A percentile compares a stretch with the other conserved stretches of the same genome.
Conservation (phyloP, 2,113 vertebrate genomes). For the Poeciliopsis retropinna region DNA sequence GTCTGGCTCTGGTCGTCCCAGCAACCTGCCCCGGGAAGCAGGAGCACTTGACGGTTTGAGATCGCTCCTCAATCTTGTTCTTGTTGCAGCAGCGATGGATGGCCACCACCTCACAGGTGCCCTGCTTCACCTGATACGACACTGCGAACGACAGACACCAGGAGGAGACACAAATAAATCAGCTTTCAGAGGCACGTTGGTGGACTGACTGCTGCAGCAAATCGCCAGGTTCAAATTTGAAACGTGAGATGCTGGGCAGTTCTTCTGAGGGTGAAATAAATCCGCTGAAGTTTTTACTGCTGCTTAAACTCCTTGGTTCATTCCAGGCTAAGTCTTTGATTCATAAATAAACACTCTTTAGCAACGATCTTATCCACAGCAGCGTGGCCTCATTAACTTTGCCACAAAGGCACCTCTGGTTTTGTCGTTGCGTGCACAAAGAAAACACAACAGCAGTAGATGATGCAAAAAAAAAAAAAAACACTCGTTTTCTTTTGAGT, state of each 20-base stretch:
- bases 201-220: conserved; percentile 23
- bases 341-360: conserved; percentile 61
- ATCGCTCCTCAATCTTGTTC: conserved; percentile 95
- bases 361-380: conserved; percentile 53
- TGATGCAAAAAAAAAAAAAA: conserved; percentile 10
- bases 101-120: conserved; percentile 94
- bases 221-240: conserved; percentile 25
- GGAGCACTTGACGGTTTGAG: conserved; percentile 96
- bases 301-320: conserved; percentile 45
- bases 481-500: conserved; percentile 22
- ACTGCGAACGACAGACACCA: conserved; percentile 69
- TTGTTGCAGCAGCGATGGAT: conserved; percentile 97
- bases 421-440: conserved; percentile 17
- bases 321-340: conserved; percentile 51
- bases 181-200: conserved; percentile 19
- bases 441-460: background rate
- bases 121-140: conserved; percentile 93
- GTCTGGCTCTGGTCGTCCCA: conserved; percentile 90
- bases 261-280: conserved; percentile 45
- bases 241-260: conserved; percentile 14
- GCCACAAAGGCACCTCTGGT: conserved; percentile 28
- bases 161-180: background rate
- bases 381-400: conserved; percentile 54
- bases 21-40: conserved; percentile 97
- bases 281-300: conserved; percentile 59